phyloP scores from a whole-genome alignment of 2,888 invertebrate genomes.

The Perithous albicinctus region DNA sequence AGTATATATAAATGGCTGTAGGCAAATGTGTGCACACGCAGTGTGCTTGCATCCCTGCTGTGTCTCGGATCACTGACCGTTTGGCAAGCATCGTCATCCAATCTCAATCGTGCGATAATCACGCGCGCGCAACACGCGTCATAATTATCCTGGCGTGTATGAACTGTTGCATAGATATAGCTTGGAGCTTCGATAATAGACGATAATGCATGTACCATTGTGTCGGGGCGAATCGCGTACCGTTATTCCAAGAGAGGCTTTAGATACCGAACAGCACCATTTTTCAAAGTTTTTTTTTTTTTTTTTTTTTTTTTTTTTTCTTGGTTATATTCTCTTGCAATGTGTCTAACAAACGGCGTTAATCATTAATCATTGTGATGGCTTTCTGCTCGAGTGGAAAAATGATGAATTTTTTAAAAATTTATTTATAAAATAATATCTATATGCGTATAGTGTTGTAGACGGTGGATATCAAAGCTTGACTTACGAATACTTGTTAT shows the following conservation, averaged over 20 bases:
- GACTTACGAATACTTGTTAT: background rate
- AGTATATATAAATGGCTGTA: slow-evolving; percentile 10
- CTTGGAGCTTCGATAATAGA: slow-evolving; percentile 37
- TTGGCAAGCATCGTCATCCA: slow-evolving; percentile 51
- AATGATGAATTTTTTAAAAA: slow-evolving; percentile 1
- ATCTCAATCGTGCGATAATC: slow-evolving; percentile 56
- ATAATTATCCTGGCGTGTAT: slow-evolving; percentile 40
- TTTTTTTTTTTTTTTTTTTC: too few relatives aligned
- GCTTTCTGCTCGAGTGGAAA: background rate
- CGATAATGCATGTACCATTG: slow-evolving; percentile 49
- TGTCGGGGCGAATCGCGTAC: slow-evolving; percentile 22
- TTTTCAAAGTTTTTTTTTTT: slow-evolving; percentile 35
- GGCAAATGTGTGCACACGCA: slow-evolving; percentile 19
- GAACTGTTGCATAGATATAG: background rate
- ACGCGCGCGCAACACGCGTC: slow-evolving; percentile 17
- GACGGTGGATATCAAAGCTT: background rate
- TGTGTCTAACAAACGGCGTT: background rate
- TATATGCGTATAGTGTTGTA: background rate
- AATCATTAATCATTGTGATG: slow-evolving; percentile 43
- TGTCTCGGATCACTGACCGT: slow-evolving; percentile 41
- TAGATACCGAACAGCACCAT: background rate
- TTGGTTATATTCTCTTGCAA: too few relatives aligned
- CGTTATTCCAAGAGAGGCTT: background rate
- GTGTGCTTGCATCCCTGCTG: background rate
- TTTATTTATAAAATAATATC: background rate